These are phyloP conservation scores for Apocheima hispidaria DNA, from an alignment of 2,888 invertebrate species.

Conservation along the genomic window DNA sequence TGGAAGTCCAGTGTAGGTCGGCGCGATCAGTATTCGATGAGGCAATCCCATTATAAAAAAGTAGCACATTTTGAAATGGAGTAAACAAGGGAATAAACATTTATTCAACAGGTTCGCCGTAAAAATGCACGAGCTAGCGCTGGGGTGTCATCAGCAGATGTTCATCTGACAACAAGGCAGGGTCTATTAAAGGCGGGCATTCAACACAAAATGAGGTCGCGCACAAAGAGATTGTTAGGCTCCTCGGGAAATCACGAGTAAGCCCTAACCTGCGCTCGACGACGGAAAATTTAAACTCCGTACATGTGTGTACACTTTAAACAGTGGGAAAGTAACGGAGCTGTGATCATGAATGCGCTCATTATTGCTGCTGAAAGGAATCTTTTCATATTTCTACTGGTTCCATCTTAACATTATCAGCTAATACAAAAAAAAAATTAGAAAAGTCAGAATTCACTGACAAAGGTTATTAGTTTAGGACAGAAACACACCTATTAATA, in stretches of 20 bases:
- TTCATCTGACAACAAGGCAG: conserved; percentile 59
- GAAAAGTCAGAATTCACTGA: too few relatives aligned
- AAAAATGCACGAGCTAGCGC: conserved; percentile 39
- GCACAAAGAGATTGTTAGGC: conserved; percentile 75
- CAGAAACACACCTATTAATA: too few relatives aligned
- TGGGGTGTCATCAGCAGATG: conserved; percentile 54
- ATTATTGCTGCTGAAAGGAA: not conserved
- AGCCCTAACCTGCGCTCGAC: conserved; percentile 29
- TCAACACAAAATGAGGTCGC: conserved; percentile 75
- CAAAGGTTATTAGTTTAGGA: too few relatives aligned
- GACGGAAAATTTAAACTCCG: conserved; percentile 35
- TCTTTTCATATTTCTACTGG: not conserved
- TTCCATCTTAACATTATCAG: too few relatives aligned
- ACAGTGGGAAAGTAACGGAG: conserved; percentile 8
- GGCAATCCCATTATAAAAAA: conserved; percentile 21
- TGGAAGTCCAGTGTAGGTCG: conserved; percentile 4
- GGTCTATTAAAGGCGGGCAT: conserved; percentile 63
- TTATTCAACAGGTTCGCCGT: conserved; percentile 35
- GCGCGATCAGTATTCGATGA: conserved; percentile 14
- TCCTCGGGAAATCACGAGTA: conserved; percentile 71
- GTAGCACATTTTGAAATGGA: conserved; percentile 18
- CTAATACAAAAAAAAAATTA: too few relatives aligned
- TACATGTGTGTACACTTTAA: conserved; percentile 15
- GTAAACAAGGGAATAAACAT: conserved; percentile 29
- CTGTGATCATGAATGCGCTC: not conserved